Evolutionary conservation across 2,888 invertebrate genomes (phyloP).

Genomic region (Neoaliturus tenellus): DNA sequence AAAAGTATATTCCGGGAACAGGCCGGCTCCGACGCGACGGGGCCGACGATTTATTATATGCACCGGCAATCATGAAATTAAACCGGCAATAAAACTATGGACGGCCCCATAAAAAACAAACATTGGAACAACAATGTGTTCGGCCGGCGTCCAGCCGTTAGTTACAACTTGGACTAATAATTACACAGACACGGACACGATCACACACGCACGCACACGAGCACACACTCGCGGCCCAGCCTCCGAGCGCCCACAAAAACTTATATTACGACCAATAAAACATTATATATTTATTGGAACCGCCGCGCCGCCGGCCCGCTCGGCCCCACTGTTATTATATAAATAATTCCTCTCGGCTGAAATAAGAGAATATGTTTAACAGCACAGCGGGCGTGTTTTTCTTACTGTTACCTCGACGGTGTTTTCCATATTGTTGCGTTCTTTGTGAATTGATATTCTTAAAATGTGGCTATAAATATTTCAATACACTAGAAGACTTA

Average conservation of each 20-base stretch:
- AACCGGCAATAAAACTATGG: slow-evolving; percentile 53
- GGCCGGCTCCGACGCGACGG: not conserved
- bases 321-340: slow-evolving; percentile 47
- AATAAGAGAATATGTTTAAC: slow-evolving; percentile 37
- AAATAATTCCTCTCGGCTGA: slow-evolving; percentile 37
- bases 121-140: slow-evolving; percentile 42
- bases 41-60: slow-evolving; percentile 41
- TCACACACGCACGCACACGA: not conserved
- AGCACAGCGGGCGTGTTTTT: not conserved
- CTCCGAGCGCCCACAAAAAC: slow-evolving; percentile 37
- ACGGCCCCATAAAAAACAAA: slow-evolving; percentile 41
- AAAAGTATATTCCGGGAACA: slow-evolving; percentile 29
- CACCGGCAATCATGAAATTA: slow-evolving; percentile 51
- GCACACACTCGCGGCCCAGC: not conserved
- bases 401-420: no score
- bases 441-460: no score
- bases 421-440: no score
- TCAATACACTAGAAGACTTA: no score
- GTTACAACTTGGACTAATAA: slow-evolving; percentile 46
- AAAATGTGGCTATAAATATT: no score
- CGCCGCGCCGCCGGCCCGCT: not conserved
- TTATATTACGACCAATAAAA: slow-evolving; percentile 50
- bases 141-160: not conserved
- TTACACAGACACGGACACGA: slow-evolving; percentile 29
- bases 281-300: slow-evolving; percentile 52